These are phyloP conservation scores for Fragum fragum DNA, from an alignment of 2,888 invertebrate species.

Conservation along the genomic window DNA sequence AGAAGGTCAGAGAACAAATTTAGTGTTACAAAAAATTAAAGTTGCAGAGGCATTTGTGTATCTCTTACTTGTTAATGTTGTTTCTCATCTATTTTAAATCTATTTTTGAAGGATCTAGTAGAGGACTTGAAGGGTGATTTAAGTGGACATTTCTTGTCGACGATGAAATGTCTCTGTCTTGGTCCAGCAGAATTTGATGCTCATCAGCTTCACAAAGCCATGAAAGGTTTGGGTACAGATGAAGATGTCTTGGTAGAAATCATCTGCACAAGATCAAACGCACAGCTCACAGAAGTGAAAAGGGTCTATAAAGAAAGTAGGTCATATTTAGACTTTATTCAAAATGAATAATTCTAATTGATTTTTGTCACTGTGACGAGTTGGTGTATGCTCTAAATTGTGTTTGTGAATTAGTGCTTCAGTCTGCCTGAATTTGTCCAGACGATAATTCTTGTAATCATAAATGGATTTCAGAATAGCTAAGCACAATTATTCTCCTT, in stretches of 20 bases:
- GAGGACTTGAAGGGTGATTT: conserved; percentile 81
- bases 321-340: too few relatives aligned
- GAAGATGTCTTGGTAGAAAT: conserved; percentile 87
- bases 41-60: too few relatives aligned
- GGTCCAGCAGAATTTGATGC: conserved; percentile 86
- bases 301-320: conserved; percentile 85
- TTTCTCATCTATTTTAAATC: too few relatives aligned
- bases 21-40: too few relatives aligned
- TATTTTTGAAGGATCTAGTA: conserved; percentile 80
- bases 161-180: conserved; percentile 82
- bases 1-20: too few relatives aligned
- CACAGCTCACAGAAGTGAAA: conserved; percentile 85
- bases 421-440: too few relatives aligned
- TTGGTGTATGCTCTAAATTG: too few relatives aligned
- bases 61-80: too few relatives aligned
- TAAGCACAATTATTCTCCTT: too few relatives aligned
- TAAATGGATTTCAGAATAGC: neutral
- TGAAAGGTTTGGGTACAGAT: conserved; percentile 87
- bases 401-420: neutral
- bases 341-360: too few relatives aligned
- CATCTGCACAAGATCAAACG: conserved; percentile 86
- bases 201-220: conserved; percentile 84
- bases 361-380: too few relatives aligned
- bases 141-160: conserved; percentile 85
- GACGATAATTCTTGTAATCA: neutral